Evolutionary conservation across 1,140 invertebrate species (phyloP), one percentile per base, ranked within the genome.

Genomic region (Eumeta japonica): DNA sequence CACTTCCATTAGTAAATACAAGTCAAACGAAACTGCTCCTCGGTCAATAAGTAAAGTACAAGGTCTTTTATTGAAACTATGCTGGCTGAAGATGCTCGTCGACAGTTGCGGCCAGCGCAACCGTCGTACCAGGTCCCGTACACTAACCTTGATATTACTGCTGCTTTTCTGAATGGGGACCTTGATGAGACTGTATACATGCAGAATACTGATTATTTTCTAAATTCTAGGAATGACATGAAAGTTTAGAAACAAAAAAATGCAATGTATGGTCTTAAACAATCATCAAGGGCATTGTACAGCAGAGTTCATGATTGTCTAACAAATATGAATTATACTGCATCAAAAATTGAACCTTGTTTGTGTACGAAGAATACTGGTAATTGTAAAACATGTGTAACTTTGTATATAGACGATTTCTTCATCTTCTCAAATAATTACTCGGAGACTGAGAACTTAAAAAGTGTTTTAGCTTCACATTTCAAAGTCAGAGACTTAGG

Each of bases 311-410:
- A 24, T 24, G 20, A 24, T 24, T 24, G 20, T 24, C n/a, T 24
- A 7, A 24, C n/a, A 7, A 24, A 24, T 24, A 24, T 24, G n/a
- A n/a, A n/a, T 24, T 24, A 24, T 24, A n/a, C n/a, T 24, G 20
- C 20, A 24, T 24, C 20, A 24, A 24, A 24, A 24, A 5, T 24
- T 24, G 20, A n/a, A 24, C 20, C 20, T 7, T 24, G 20, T n/a
- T 24, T 24, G 20, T 24, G n/a, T 24, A 24, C 20, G n/a, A 24
- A 24, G 20, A 24, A n/a, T 24, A n/a, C n/a, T 24, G 20, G 20
- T 24, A 24, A 24, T 24, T 24, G 20, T 24, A 24, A 24, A 24
- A 24, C 20, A 24, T 24, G n/a, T 24, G 20, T 24, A 24, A n/a
- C 20, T n/a, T 24, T n/a, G 20, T n/a, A 24, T 24, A n/a, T 24